These are phyloP conservation scores for Sylvia atricapilla DNA, from an alignment of 2,113 vertebrate genomes.

Conservation along the genomic window DNA sequence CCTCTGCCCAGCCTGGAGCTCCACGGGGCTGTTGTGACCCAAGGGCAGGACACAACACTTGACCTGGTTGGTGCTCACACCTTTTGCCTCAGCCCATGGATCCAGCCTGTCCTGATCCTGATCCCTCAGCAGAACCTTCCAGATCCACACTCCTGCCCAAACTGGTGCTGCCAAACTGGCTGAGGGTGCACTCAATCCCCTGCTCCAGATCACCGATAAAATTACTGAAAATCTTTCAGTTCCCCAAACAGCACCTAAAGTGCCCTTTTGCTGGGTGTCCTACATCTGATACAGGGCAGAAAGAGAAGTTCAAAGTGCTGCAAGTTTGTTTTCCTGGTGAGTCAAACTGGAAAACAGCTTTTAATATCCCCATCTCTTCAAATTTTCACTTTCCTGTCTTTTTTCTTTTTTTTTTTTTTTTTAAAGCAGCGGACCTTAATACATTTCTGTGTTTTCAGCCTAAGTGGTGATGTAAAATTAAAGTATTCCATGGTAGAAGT, in stretches of 20 bases:
- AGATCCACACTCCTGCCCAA: background rate
- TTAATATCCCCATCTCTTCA: background rate
- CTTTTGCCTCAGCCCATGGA: background rate
- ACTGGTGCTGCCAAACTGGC: background rate
- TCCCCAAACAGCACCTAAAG: background rate
- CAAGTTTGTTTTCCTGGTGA: background rate
- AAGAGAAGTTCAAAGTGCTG: background rate
- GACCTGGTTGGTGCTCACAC: background rate
- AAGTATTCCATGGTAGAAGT: background rate
- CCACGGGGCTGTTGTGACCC: rapidly evolving
- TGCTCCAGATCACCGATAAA: rapidly evolving
- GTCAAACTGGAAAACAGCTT: background rate
- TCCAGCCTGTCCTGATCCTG: background rate
- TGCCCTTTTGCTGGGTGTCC: background rate
- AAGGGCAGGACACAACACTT: background rate
- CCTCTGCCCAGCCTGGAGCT: background rate
- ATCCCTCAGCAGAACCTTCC: background rate
- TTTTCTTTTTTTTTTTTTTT: background rate
- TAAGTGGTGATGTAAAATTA: background rate
- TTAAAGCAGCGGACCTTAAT: background rate
- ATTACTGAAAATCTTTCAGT: background rate
- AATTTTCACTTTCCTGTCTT: background rate
- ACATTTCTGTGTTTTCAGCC: background rate
- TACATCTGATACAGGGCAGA: background rate
- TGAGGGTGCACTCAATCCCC: background rate